phyloP scores from a whole-genome alignment of 2,888 invertebrate species.

The Lamproptera curius region DNA sequence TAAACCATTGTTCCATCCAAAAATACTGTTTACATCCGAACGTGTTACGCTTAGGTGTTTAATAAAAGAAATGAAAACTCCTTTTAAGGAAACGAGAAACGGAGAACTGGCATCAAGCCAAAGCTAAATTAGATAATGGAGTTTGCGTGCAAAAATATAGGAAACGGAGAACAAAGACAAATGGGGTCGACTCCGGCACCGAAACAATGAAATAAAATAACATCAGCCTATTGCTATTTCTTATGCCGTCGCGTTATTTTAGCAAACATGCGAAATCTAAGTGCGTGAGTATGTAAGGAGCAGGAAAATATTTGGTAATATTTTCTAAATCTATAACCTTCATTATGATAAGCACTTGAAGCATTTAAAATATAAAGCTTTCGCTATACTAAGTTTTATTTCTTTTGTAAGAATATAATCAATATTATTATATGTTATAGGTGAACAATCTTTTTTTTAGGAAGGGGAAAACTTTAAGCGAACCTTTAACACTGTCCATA shows the following conservation, averaged over 20 bases:
- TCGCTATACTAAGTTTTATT: too few relatives aligned
- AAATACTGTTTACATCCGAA: constrained; percentile 45
- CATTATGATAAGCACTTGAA: background rate
- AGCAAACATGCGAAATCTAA: constrained; percentile 37
- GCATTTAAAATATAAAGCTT: background rate
- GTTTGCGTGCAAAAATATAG: constrained; percentile 79
- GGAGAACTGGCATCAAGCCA: constrained; percentile 74
- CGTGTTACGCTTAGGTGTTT: constrained; percentile 65
- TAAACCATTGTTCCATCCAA: constrained; percentile 6
- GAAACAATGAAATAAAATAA: constrained; percentile 71
- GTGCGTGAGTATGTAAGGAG: constrained; percentile 35
- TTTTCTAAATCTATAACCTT: constrained; percentile 1
- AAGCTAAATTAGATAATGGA: constrained; percentile 79
- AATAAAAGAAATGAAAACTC: constrained; percentile 66
- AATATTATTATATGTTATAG: too few relatives aligned
- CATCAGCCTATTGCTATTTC: constrained; percentile 35
- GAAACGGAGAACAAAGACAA: constrained; percentile 77
- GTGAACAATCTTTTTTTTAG: too few relatives aligned
- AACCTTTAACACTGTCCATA: too few relatives aligned
- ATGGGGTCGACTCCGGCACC: constrained; percentile 70
- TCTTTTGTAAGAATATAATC: too few relatives aligned
- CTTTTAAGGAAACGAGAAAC: constrained; percentile 70
- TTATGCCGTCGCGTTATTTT: constrained; percentile 44
- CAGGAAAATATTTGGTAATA: constrained; percentile 25
- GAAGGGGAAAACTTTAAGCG: too few relatives aligned